Evolutionary conservation across 2,113 vertebrate species (phyloP).

Genomic region (Hystrix brachyura): DNA sequence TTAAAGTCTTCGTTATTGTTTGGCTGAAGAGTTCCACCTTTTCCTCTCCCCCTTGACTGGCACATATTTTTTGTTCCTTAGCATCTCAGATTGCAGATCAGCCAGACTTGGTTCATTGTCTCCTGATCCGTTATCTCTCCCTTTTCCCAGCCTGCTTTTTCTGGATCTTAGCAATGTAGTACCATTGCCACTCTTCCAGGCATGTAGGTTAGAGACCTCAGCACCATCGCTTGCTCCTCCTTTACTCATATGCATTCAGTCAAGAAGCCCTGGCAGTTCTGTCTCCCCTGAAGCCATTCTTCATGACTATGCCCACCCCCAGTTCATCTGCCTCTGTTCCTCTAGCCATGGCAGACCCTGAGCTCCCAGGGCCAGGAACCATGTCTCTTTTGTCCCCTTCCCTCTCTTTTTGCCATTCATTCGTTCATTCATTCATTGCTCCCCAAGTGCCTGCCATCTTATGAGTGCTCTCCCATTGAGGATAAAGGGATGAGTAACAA

Average conservation of each 20-base stretch:
- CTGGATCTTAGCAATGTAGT: not conserved
- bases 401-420: not conserved
- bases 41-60: not conserved
- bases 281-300: not conserved
- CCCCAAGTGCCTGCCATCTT: not conserved
- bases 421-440: not conserved
- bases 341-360: not conserved
- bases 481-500: not conserved
- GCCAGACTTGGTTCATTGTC: not conserved
- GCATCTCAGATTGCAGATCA: not conserved
- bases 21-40: not conserved
- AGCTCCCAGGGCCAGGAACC: not conserved
- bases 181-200: not conserved
- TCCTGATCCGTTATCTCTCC: not conserved
- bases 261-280: not conserved
- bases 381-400: not conserved
- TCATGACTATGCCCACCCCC: not conserved
- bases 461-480: not conserved
- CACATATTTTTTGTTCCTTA: not conserved
- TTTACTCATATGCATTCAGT: fast-evolving
- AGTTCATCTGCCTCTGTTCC: not conserved
- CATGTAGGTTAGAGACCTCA: not conserved
- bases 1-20: constrained; percentile 15
- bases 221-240: not conserved
- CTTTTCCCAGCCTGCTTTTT: not conserved